Base-by-base conservation (phyloP, 1,140 invertebrate species). In the Leptinotarsa defecta region DNA sequence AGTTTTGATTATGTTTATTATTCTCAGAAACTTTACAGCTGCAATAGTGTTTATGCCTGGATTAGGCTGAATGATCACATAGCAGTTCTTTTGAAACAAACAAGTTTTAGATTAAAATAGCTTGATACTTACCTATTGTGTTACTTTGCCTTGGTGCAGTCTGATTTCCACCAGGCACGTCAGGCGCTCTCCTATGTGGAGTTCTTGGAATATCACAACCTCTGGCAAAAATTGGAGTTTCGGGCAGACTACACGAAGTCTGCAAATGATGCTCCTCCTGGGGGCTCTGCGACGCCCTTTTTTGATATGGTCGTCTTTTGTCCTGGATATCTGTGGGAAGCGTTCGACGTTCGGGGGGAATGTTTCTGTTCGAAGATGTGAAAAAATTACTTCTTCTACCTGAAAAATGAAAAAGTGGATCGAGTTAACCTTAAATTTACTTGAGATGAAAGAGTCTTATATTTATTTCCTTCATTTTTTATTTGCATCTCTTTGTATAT, bases 181-280 rank as follows among this genome's bases (percentile, higher is more conserved):
- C 89, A 3, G 89, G 89, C 73, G 89, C 89, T 77, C 88, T 87
- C 72, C 87, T 84, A 77, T 92, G 92, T 6, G 92, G 92, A 13
- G 92, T 93, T 74, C 92, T 87, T 1, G 92, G 92, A 71, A 93
- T 91, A 83, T 94, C 92, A 86, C 91, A 92, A 76, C 93, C 93
- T 78, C 93, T 87, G 13, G 93, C 92, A 84, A 95, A 94, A 48
- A 94, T 93, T 4, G 94, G 93, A 13, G 94, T 94, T 86, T 94
- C 94, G 6, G 93, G 94, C 63, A 94, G 86, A 79, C 93, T 94
- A 79, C 93, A 94, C 3, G 93, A 94, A 1, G 93, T 94, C 84
- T 94, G 93, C 77, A 94, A 88, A 43, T 91, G 88, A 71, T 86
- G 84, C 76, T 88, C 87, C 76, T 88, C 87, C 43, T 89, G 85